Evolutionary conservation across 2,797 vertebrate species (phyloP), one percentile per base, ranked within the genome.

Genomic region (Clarias laeviceps): DNA sequence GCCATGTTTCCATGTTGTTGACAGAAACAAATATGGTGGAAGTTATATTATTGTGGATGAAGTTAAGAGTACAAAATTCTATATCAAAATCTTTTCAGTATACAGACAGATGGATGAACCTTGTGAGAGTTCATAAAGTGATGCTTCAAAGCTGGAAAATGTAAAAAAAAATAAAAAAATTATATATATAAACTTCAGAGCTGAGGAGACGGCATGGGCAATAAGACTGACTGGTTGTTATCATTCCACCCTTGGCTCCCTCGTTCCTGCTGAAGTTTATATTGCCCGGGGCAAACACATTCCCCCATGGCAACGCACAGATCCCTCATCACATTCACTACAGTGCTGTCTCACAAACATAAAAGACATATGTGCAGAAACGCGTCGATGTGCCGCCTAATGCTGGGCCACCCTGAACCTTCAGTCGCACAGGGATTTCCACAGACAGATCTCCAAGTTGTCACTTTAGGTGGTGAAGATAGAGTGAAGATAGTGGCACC

Each of bases 261-360:
- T 57, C n/a, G 5, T 72, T 69, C 82, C 78, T 24, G 72, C 72
- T 65, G 70, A 68, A 74, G 70, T 69, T 73, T 32, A 73, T 76
- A 87, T 70, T 69, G 86, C 86, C 86, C 32, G 70, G 79, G 78
- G 86, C 86, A 68, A 76, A 77, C 78, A 87, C 78, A 84, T 73
- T 82, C 82, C 83, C 83, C 83, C 70, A 87, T 82, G 78, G 77
- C 82, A 64, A 84, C 37, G 45, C 70, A 82, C 70, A 78, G 54
- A 82, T 87, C 78, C 78, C 82, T 68, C 83, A 87, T 82, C 78
- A 84, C 27, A 77, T 77, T 84, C 70, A 59, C 56, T 69, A 50
- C 20, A 37, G 62, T 34, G 27, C 70, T 82, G 62, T 56, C 82
- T 76, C 64, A 6, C 70, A 59, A 54, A 69, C 83, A 82, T 87